Percentiles rank a stretch among this genome's conserved stretches.
Conservation (phyloP, 2,113 vertebrate genomes). For the Oreochromis spilurus region DNA sequence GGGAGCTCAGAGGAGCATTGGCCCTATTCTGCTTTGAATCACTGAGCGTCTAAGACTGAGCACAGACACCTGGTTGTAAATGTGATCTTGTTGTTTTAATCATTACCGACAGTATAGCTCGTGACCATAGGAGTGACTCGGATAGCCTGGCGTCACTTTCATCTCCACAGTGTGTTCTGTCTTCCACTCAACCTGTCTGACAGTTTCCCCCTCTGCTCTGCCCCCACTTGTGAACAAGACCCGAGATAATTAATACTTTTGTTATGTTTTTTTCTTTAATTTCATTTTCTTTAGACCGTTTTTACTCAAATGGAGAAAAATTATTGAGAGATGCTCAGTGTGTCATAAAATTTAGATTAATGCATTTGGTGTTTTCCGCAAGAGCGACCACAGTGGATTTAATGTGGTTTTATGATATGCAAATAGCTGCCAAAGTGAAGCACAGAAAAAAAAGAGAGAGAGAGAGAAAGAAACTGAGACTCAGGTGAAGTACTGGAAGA, state of each 20-base stretch:
- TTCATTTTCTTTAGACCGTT: background rate
- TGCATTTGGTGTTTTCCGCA: conserved; percentile 10
- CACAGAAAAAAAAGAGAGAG: background rate
- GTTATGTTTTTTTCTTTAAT: background rate
- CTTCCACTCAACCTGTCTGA: background rate
- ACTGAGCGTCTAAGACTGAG: background rate
- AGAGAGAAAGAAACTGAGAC: background rate
- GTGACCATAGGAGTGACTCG: background rate
- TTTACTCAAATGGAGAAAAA: background rate
- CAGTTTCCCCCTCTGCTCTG: background rate
- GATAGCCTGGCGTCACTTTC: background rate
- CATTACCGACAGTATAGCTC: background rate
- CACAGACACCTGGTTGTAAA: background rate
- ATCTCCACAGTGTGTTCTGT: background rate
- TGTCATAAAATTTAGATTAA: conserved; percentile 36
- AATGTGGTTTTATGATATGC: background rate
- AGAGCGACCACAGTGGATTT: background rate
- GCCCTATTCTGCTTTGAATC: background rate
- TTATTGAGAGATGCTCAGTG: background rate
- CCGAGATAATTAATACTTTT: background rate
- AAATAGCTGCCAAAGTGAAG: background rate
- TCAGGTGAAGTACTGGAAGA: background rate
- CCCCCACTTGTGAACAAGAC: background rate
- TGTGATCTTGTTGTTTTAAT: background rate
- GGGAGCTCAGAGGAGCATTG: background rate